Base-by-base conservation (phyloP, 2,113 vertebrate genomes). In the Hemicordylus capensis region DNA sequence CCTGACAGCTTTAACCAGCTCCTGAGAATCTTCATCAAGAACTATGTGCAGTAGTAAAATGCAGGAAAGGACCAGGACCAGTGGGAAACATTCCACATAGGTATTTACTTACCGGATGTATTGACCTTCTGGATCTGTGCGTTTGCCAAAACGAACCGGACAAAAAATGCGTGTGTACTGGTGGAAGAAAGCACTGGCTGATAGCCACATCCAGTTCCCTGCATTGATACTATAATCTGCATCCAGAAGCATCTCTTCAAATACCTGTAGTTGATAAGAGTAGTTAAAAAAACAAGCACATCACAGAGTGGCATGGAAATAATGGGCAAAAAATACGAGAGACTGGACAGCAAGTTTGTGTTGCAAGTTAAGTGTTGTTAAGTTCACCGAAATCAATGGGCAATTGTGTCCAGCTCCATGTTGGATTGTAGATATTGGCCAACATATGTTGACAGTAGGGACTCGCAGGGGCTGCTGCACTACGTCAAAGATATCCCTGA, bases 131-230 rank as follows among this genome's bases (percentile, higher is more conserved):
- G 95, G 93, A 84, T 96, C 95, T 24, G 90, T 93, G 72, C 93
- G 91, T 80, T 72, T 94, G 54, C 94, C 95, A 0, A 95, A 95
- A 54, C 66, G 92, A 34, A 96, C 61, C 0, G 95, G 94, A 72
- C 94, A 95, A 90, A 94, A 93, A 86, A 95, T 95, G 46, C 94
- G 79, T 0, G 86, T 93, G 89, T 94, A 94, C 66, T 85, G 94
- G 85, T 95, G 95, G 87, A 93, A 95, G 93, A 96, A 96, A 4
- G 94, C 94, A 0, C 93, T 96, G 88, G 94, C 94, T 0, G 95
- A 95, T 64, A 95, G 89, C 95, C 95, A 95, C 95, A 95, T 93
- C 95, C 93, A 96, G 89, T 96, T 95, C 17, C 95, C 94, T 0
- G 95, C 95, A 0, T 94, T 95, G 75, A 94, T 89, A 70, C 94